phyloP scores from a whole-genome alignment of 2,797 vertebrate species.

The Sebastes kiyomatsui region DNA sequence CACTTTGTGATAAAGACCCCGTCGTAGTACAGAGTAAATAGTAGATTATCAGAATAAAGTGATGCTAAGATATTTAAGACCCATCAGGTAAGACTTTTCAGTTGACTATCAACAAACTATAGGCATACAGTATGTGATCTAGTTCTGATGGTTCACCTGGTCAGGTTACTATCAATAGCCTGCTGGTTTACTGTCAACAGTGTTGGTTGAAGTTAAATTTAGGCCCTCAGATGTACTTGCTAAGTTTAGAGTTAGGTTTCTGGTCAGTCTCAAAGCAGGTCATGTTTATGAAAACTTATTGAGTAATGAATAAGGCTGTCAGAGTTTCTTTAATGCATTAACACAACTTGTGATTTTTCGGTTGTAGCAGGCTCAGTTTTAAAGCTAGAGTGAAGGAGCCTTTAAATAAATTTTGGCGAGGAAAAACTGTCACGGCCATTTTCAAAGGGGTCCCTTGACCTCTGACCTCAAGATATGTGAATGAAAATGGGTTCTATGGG shows the following conservation, averaged over 20 bases:
- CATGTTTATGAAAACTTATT: not conserved
- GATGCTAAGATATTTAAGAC: not conserved
- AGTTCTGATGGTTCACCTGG: not conserved
- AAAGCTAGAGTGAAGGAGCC: no score
- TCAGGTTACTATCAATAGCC: not conserved
- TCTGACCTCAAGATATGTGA: no score
- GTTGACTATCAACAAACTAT: not conserved
- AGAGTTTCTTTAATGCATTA: no score
- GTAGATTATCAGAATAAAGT: no score
- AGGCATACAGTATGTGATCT: not conserved
- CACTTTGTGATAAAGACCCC: not conserved
- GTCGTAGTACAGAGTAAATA: no score
- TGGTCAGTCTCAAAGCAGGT: not conserved
- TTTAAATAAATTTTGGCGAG: no score
- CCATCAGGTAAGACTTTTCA: not conserved
- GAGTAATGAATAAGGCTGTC: not conserved
- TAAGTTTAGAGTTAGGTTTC: constrained; percentile 2
- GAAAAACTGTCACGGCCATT: no score
- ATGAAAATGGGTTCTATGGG: no score
- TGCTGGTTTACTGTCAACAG: constrained; percentile 19
- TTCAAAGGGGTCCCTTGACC: no score
- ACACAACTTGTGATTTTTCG: no score
- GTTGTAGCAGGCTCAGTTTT: no score
- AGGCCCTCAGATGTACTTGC: not conserved
- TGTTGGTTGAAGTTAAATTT: not conserved